Evolutionary conservation across 2,888 invertebrate genomes (phyloP).

Genomic region (Achlya flavicornis): DNA sequence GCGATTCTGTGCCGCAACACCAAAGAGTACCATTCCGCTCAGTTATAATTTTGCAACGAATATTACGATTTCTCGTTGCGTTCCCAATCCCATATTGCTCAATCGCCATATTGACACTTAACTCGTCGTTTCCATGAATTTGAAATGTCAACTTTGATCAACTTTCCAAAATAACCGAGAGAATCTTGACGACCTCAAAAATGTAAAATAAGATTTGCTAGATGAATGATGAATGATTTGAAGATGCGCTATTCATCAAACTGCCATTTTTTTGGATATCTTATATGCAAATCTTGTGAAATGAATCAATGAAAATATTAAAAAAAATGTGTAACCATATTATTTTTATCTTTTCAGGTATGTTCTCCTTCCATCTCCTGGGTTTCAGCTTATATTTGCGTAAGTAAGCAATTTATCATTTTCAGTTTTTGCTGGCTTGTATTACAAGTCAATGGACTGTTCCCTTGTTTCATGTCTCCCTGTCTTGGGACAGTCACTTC

Average conservation of each 20-base stretch:
- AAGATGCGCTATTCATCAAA: conserved; percentile 29
- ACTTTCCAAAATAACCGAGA: conserved; percentile 26
- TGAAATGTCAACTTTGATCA: conserved; percentile 27
- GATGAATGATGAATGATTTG: too few species aligned
- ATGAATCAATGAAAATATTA: conserved; percentile 27
- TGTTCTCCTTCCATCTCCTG: conserved; percentile 31
- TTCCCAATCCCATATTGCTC: conserved; percentile 33
- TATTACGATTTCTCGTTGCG: conserved; percentile 46
- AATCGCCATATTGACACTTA: conserved; percentile 33
- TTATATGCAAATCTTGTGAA: conserved; percentile 16
- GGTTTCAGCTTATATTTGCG: background rate
- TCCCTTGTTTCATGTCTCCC: conserved; percentile 38
- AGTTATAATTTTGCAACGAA: conserved; percentile 53
- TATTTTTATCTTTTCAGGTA: conserved; percentile 63
- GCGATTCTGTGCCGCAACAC: conserved; percentile 60
- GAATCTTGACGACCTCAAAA: conserved; percentile 33
- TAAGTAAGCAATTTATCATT: background rate
- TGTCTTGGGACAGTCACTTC: background rate
- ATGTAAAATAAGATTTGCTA: conserved; percentile 30
- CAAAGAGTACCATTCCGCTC: conserved; percentile 43
- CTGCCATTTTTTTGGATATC: conserved; percentile 28
- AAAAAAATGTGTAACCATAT: conserved; percentile 10
- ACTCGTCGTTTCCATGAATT: conserved; percentile 30
- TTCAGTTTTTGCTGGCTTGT: conserved; percentile 20
- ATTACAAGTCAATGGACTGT: conserved; percentile 31